Conservation (phyloP, 2,113 vertebrate species). For the Scolopax mira region DNA sequence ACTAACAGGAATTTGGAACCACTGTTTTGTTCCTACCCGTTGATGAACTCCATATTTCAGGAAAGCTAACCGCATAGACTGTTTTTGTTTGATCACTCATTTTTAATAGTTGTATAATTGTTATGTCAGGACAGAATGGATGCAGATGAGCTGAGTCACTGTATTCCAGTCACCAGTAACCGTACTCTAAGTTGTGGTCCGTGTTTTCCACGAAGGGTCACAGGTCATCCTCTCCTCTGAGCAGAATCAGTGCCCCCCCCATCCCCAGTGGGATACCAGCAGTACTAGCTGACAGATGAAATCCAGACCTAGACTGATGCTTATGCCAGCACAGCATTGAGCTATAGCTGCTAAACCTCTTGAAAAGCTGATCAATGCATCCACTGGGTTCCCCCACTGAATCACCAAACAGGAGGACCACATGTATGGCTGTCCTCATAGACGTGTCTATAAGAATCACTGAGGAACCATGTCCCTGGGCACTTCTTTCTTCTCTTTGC, state of each 20-base stretch:
- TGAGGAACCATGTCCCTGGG: background rate
- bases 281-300: background rate
- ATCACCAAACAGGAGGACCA: background rate
- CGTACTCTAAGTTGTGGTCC: background rate
- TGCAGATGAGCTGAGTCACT: background rate
- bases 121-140: background rate
- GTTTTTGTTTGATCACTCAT: background rate
- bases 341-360: background rate
- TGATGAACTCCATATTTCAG: slow-evolving; percentile 13
- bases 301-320: background rate
- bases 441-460: background rate
- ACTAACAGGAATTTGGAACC: slow-evolving; percentile 30
- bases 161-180: background rate
- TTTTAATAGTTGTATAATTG: background rate
- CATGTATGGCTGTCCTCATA: background rate
- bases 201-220: background rate
- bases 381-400: background rate
- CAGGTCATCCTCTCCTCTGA: background rate
- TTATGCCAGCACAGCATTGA: background rate
- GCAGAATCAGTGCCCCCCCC: background rate
- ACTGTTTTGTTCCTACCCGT: background rate
- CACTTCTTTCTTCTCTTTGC: background rate
- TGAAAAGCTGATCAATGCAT: background rate
- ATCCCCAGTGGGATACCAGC: background rate
- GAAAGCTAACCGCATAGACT: background rate